Conservation (phyloP, 2,113 vertebrate species). For the Oryzias melastigma region DNA sequence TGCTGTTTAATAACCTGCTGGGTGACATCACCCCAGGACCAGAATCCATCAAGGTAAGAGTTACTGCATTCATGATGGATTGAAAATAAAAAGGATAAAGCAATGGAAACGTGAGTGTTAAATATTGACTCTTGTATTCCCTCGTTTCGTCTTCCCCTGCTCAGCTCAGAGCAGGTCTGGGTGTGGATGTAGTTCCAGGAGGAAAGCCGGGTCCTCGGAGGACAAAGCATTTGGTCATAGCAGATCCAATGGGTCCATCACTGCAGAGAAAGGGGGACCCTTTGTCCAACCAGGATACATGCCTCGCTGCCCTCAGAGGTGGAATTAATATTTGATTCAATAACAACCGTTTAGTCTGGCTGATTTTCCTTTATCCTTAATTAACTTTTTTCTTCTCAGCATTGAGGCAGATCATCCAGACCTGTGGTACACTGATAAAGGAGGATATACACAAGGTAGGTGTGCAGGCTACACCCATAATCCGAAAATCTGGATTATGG, state of each 20-base stretch:
- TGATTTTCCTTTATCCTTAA: no score
- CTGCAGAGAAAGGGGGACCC: slow-evolving; percentile 82
- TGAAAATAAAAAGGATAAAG: neutral
- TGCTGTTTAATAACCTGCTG: slow-evolving; percentile 79
- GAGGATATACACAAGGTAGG: slow-evolving; percentile 87
- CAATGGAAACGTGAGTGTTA: no score
- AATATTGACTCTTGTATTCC: neutral
- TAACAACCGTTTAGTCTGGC: no score
- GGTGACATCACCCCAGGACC: slow-evolving; percentile 80
- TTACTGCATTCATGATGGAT: neutral
- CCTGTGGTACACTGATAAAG: slow-evolving; percentile 84
- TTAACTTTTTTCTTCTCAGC: slow-evolving; percentile 54
- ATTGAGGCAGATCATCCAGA: slow-evolving; percentile 79
- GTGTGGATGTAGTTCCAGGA: slow-evolving; percentile 58
- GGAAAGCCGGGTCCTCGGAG: slow-evolving; percentile 72
- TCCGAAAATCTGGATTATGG: no score
- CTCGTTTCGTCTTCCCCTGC: neutral
- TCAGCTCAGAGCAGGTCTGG: slow-evolving; percentile 67
- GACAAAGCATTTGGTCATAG: slow-evolving; percentile 65
- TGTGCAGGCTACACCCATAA: no score
- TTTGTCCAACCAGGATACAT: slow-evolving; percentile 84
- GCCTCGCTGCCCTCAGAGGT: slow-evolving; percentile 83
- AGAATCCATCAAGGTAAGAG: slow-evolving; percentile 78
- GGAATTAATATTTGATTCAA: no score
- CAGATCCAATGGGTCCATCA: slow-evolving; percentile 42